Evolutionary conservation across 2,113 vertebrate genomes (phyloP).

Genomic region (Hyperoodon ampullatus): DNA sequence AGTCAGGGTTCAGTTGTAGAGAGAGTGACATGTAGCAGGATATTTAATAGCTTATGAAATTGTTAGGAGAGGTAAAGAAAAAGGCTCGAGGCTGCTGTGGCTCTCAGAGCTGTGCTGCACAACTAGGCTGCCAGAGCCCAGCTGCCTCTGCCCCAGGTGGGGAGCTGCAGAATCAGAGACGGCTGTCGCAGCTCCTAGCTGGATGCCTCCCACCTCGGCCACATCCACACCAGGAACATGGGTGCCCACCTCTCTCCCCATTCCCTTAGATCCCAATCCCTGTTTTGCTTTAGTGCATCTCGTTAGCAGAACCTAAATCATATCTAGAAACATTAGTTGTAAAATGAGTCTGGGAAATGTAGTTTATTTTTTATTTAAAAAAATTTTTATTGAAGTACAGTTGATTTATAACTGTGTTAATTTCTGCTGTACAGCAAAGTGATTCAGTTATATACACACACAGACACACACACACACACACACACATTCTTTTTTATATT

Average conservation of each 20-base stretch:
- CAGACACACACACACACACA: not conserved
- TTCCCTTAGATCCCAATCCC: not conserved
- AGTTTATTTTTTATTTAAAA: not conserved
- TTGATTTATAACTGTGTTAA: not conserved
- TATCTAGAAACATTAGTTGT: not conserved
- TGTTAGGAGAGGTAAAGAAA: not conserved
- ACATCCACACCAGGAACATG: not conserved
- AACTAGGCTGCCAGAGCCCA: not conserved
- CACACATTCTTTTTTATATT: not conserved
- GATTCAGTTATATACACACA: not conserved
- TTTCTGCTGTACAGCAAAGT: not conserved
- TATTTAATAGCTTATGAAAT: not conserved
- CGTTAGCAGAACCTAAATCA: not conserved
- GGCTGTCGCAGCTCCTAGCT: not conserved
- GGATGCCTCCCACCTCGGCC: not conserved
- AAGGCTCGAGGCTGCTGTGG: not conserved
- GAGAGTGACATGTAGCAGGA: not conserved
- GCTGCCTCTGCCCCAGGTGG: not conserved
- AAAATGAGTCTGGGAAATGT: not conserved
- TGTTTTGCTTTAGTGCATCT: not conserved
- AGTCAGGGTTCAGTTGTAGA: not conserved
- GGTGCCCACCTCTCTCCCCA: not conserved
- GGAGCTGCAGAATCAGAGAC: not conserved
- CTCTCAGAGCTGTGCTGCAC: not conserved
- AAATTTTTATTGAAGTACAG: not conserved